Evolutionary conservation across 1,140 invertebrate species (phyloP).

Genomic region (Druon quercuslanigerum): DNA sequence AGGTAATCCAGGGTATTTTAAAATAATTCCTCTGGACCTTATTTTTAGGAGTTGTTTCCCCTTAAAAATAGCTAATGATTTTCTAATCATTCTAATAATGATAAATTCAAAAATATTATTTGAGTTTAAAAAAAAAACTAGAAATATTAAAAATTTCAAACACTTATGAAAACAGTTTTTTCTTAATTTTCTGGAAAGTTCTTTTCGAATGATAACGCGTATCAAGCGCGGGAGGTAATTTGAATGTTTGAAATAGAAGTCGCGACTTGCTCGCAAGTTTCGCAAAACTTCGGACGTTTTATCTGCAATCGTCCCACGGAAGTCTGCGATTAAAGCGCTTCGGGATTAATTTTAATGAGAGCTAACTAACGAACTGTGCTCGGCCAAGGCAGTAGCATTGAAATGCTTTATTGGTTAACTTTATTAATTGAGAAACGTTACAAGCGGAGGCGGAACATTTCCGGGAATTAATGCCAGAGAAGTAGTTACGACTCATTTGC

Average conservation of each 20-base stretch:
- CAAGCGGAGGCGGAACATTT: slow-evolving; percentile 36
- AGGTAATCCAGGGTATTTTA: too few species aligned
- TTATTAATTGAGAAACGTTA: slow-evolving; percentile 56
- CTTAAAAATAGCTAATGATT: too few species aligned
- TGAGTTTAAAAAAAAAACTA: not conserved
- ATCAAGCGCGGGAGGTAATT: slow-evolving; percentile 23
- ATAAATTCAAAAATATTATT: too few species aligned
- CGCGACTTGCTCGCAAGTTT: slow-evolving; percentile 25
- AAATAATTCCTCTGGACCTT: too few species aligned
- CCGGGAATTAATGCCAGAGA: not conserved
- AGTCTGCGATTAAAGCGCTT: slow-evolving; percentile 38
- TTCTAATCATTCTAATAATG: too few species aligned
- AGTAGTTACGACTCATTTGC: slow-evolving; percentile 26
- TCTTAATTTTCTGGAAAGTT: slow-evolving; percentile 4
- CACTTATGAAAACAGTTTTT: not conserved
- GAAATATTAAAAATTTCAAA: not conserved
- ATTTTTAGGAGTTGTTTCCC: too few species aligned
- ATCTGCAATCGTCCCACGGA: slow-evolving; percentile 42
- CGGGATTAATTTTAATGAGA: slow-evolving; percentile 52
- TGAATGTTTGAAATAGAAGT: slow-evolving; percentile 30
- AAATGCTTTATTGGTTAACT: slow-evolving; percentile 59
- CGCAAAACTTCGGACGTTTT: slow-evolving; percentile 38
- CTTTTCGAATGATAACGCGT: slow-evolving; percentile 15
- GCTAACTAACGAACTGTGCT: slow-evolving; percentile 47
- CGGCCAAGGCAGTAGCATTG: slow-evolving; percentile 41